These are phyloP conservation scores for Tetramorium bicarinatum DNA, from an alignment of 2,888 invertebrate genomes.

Conservation along the genomic window DNA sequence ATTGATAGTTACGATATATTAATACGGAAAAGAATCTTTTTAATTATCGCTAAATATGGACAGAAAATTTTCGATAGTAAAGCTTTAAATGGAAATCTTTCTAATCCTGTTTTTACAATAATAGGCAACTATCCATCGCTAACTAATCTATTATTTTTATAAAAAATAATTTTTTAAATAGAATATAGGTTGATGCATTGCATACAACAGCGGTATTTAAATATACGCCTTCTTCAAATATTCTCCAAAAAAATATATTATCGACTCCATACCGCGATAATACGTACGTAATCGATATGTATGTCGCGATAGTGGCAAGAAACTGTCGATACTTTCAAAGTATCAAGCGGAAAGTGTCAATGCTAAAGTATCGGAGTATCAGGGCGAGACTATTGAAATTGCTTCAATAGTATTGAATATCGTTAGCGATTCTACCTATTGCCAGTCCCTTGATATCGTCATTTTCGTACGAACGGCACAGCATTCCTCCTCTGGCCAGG, in stretches of 20 bases:
- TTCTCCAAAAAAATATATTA: not conserved
- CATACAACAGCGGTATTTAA: not conserved
- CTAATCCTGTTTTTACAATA: not conserved
- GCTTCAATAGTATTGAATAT: conserved; percentile 44
- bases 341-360: conserved; percentile 57
- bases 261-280: conserved; percentile 10
- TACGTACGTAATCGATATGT: conserved; percentile 34
- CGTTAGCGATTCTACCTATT: conserved; percentile 20
- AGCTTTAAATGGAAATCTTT: not conserved
- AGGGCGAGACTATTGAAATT: conserved; percentile 44
- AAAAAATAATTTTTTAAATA: not conserved
- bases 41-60: not conserved
- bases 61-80: not conserved
- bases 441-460: conserved; percentile 25
- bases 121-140: not conserved
- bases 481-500: not conserved
- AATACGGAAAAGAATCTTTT: conserved; percentile 5
- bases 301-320: conserved; percentile 43
- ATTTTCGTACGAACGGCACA: conserved; percentile 24
- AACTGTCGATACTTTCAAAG: conserved; percentile 49
- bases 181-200: not conserved
- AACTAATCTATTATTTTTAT: too few species aligned
- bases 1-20: not conserved
- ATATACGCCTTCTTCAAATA: not conserved
- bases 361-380: conserved; percentile 51